Percentiles rank a stretch among this genome's conserved stretches.
Evolutionary conservation across 1,140 invertebrate species (phyloP).

Genomic region (Procambarus clarkii): DNA sequence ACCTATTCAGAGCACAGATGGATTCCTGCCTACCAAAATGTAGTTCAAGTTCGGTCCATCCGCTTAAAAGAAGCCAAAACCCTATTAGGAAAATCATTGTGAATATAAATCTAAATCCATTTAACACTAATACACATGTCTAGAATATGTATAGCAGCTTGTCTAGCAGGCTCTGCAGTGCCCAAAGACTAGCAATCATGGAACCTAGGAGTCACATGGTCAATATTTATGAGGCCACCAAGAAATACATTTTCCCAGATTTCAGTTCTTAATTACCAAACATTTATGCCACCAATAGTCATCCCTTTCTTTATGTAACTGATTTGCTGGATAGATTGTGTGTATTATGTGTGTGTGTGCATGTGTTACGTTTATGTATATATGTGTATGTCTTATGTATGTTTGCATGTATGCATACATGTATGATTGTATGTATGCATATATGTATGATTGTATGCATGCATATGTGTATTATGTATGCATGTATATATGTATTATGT

Average conservation of each 20-base stretch:
- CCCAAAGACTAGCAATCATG: neutral
- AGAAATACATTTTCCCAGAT: neutral
- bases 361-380: too few species aligned
- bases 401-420: too few species aligned
- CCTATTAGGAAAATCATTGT: neutral
- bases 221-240: neutral
- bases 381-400: too few species aligned
- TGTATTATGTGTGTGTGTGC: too few species aligned
- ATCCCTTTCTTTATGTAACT: too few species aligned
- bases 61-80: conserved; percentile 2
- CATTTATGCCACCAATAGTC: too few species aligned
- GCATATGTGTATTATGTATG: too few species aligned
- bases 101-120: conserved; percentile 10
- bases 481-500: too few species aligned
- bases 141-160: conserved; percentile 3
- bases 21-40: conserved; percentile 6
- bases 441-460: too few species aligned
- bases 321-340: too few species aligned
- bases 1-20: neutral
- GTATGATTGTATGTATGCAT: too few species aligned
- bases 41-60: neutral
- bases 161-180: conserved; percentile 6
- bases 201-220: neutral
- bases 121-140: conserved; percentile 8
- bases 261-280: neutral